Evolutionary conservation across 2,888 invertebrate species (phyloP).

Genomic region (Dimorphilus gyrociliatus): DNA sequence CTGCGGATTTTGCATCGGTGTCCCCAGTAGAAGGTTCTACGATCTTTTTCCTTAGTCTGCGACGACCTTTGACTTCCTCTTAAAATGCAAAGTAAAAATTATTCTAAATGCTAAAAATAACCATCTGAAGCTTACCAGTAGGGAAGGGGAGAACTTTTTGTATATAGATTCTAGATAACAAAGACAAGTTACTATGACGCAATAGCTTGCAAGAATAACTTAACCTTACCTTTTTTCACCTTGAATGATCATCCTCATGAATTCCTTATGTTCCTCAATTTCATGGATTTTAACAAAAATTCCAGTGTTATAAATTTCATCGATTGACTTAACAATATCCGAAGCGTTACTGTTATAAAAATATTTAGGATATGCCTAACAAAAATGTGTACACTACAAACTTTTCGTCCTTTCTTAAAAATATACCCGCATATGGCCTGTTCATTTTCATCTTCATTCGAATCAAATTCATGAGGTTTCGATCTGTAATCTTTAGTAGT

Average conservation of each 20-base stretch:
- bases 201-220: not conserved
- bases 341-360: conserved; percentile 18
- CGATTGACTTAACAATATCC: conserved; percentile 63
- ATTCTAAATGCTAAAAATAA: too few species aligned
- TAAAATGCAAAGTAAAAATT: too few species aligned
- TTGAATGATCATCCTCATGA: conserved; percentile 75
- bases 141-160: too few species aligned
- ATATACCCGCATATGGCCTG: conserved; percentile 92
- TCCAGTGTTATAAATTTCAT: conserved; percentile 74
- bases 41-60: too few species aligned
- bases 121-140: too few species aligned
- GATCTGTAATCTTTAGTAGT: conserved; percentile 56
- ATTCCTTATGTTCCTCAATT: conserved; percentile 82
- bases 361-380: not conserved
- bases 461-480: conserved; percentile 67
- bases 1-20: too few species aligned
- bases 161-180: too few species aligned
- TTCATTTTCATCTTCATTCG: conserved; percentile 82
- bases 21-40: too few species aligned
- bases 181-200: not conserved
- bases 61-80: too few species aligned
- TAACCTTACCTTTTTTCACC: conserved; percentile 52
- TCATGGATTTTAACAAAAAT: conserved; percentile 97
- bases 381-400: conserved; percentile 31
- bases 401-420: conserved; percentile 78